Evolutionary conservation across 1,140 invertebrate species (phyloP), one percentile per base, ranked within the genome.

Genomic region (Drosophila tsacasi): DNA sequence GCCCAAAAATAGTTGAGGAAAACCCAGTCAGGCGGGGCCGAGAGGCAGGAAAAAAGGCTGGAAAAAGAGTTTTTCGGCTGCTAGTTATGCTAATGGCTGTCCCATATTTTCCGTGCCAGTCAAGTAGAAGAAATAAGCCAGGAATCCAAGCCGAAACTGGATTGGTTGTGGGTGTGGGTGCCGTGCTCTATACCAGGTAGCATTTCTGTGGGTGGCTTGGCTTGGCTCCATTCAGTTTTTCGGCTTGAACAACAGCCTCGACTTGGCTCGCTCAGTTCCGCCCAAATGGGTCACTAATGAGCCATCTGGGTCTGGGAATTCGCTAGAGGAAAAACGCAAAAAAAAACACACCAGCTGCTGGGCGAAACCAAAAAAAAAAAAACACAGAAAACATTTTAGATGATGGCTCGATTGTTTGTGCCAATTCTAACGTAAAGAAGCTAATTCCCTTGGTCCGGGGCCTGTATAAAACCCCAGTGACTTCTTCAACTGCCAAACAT

Each of bases 351-450:
- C 8, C n/a, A 65, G 35, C 15, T 10, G n/a, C 30, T 37, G 23
- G 44, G 44, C 62, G 62, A 21, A 52, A 47, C 2, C 32, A 17
- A 50, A 27, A 35, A 5, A 32, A 9, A 32, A 10, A 12, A 21
- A 19, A 35, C 8, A 27, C 50, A 55, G 21, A 69, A 59, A 65
- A 42, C 21, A 71, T 47, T 90, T 54, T 54, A 46, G 62, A 65
- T 90, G 76, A 90, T 90, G 85, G 82, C 64, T 82, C 82, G 85
- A 90, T 90, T 90, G 85, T 90, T 78, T 90, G 85, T 90, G 85
- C 85, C 85, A 90, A 90, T 90, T 90, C 85, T 90, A 90, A 90
- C 85, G 85, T 90, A 90, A 90, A 90, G 78, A 66, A 79, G 80
- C 61, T 63, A 71, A 76, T 77, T 77, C 64, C 57, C 73, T 67